Percentiles rank a stretch among this genome's conserved stretches.
phyloP scores from a whole-genome alignment of 2,113 vertebrate species.

The Pseudolaguvia tuberculata region DNA sequence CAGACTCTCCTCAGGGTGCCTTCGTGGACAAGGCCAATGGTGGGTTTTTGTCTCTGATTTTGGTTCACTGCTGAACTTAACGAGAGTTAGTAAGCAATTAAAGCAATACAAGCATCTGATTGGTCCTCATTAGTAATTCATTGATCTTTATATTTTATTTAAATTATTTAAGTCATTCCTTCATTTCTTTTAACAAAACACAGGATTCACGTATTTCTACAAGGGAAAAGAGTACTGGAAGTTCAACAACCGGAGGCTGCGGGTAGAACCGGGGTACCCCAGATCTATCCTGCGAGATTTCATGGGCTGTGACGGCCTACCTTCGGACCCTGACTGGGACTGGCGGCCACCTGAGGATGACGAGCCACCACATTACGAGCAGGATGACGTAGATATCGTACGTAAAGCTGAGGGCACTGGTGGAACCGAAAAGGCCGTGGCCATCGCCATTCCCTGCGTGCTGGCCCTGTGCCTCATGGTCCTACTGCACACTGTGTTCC shows the following conservation, averaged over 20 bases:
- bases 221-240: constrained; percentile 99
- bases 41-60: constrained; percentile 53
- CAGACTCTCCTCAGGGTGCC: constrained; percentile 94
- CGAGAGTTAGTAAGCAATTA: too few relatives aligned
- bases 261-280: constrained; percentile 90
- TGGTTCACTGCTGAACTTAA: not conserved
- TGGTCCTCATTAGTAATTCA: too few relatives aligned
- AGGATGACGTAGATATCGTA: constrained; percentile 85
- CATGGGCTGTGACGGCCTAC: constrained; percentile 93
- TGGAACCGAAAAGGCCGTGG: constrained; percentile 96
- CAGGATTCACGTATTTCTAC: constrained; percentile 98
- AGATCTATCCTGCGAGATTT: constrained; percentile 96
- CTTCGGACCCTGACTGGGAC: constrained; percentile 73
- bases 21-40: constrained; percentile 97
- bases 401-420: constrained; percentile 94
- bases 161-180: too few relatives aligned
- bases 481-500: constrained; percentile 97
- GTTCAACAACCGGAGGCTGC: constrained; percentile 96
- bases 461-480: constrained; percentile 98
- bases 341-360: constrained; percentile 64
- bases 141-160: not conserved
- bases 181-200: not conserved
- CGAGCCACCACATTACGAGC: constrained; percentile 82
- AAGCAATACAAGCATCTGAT: too few relatives aligned
- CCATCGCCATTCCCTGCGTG: constrained; percentile 95